These are phyloP conservation scores for Helarctos malayanus DNA, from an alignment of 2,797 vertebrate species.

Conservation along the genomic window DNA sequence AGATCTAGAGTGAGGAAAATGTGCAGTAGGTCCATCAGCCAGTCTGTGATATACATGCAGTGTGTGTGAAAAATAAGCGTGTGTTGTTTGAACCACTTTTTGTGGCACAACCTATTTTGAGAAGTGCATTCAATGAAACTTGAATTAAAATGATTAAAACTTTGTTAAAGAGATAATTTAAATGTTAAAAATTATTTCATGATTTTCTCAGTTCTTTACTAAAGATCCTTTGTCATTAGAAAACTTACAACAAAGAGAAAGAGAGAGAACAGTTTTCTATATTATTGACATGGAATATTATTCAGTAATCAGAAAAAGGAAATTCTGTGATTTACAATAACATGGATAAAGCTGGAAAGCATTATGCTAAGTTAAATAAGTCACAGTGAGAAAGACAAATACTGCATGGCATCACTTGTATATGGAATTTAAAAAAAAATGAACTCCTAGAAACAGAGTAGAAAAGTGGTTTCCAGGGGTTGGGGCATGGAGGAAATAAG, in stretches of 20 bases:
- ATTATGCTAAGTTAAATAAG: neutral
- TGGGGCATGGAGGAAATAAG: neutral
- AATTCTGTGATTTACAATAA: neutral
- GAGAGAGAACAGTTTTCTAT: neutral
- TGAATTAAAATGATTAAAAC: neutral
- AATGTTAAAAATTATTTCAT: neutral
- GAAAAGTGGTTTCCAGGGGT: neutral
- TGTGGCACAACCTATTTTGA: neutral
- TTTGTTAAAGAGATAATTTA: neutral
- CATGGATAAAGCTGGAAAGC: neutral
- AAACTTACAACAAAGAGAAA: neutral
- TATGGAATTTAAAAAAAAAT: neutral
- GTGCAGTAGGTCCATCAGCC: neutral
- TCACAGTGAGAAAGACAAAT: neutral
- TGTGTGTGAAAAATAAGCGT: neutral
- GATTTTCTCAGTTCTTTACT: neutral
- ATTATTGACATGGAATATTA: neutral
- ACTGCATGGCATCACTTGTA: neutral
- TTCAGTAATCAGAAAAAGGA: neutral
- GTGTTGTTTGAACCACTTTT: neutral
- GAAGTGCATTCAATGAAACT: neutral
- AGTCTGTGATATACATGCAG: neutral
- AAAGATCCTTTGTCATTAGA: neutral
- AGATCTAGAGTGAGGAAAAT: neutral
- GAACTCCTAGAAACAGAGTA: neutral